Evolutionary conservation across 1,140 invertebrate genomes (phyloP).

Genomic region (Hypothenemus hampei): DNA sequence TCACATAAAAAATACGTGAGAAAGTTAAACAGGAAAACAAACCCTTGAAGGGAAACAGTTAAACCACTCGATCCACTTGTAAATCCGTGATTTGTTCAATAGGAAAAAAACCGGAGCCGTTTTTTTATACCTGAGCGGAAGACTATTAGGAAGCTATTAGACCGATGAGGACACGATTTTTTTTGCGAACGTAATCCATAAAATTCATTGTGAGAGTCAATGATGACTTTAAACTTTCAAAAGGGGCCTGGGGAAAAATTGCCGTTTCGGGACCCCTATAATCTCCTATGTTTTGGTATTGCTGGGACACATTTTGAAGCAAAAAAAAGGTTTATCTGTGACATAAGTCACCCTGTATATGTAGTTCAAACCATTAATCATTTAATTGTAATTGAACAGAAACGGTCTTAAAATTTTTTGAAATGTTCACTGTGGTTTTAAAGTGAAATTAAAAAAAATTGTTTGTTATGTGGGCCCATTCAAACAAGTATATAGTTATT

Average conservation of each 20-base stretch:
- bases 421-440: too few species aligned
- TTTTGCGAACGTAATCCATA: constrained; percentile 21
- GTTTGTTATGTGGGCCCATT: too few species aligned
- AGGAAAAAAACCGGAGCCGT: constrained; percentile 23
- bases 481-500: too few species aligned
- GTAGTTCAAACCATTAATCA: too few species aligned
- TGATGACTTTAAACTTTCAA: constrained; percentile 21
- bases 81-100: constrained; percentile 26
- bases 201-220: constrained; percentile 22
- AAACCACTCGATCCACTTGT: constrained; percentile 25
- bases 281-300: constrained; percentile 25
- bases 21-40: constrained; percentile 27
- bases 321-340: too few species aligned
- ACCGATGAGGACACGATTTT: constrained; percentile 22
- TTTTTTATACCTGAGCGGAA: constrained; percentile 23
- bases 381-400: too few species aligned
- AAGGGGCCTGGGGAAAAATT: constrained; percentile 10
- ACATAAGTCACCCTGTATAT: too few species aligned
- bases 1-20: constrained; percentile 24
- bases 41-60: constrained; percentile 14
- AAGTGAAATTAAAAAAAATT: too few species aligned
- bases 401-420: too few species aligned
- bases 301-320: constrained; percentile 15
- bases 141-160: constrained; percentile 26
- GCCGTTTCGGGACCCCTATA: constrained; percentile 16